Conservation (phyloP, 2,797 vertebrate species). For the Pelochelys cantorii region DNA sequence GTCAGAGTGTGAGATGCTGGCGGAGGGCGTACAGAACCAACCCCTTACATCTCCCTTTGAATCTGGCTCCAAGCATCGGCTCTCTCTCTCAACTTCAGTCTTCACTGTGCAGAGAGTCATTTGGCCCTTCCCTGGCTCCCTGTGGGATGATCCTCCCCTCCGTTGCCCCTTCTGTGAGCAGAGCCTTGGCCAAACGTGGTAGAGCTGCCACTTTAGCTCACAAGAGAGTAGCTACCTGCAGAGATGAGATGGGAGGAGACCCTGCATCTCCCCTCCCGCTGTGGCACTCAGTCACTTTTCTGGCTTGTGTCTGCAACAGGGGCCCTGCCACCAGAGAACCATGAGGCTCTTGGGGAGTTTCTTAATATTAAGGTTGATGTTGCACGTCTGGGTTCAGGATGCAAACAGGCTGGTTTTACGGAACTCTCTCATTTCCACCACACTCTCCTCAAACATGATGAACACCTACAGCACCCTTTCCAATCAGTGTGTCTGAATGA, state of each 20-base stretch:
- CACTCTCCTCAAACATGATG: constrained; percentile 24
- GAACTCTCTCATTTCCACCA: constrained; percentile 52
- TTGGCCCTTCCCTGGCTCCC: not conserved
- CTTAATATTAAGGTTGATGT: not conserved
- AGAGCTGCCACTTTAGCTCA: not conserved
- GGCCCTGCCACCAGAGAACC: not conserved
- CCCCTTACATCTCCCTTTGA: not conserved
- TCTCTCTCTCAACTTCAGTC: not conserved
- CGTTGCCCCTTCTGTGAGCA: not conserved
- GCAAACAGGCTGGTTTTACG: not conserved
- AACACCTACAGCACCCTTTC: constrained; percentile 39
- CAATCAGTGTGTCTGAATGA: constrained; percentile 68
- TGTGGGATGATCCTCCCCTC: not conserved
- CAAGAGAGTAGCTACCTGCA: not conserved
- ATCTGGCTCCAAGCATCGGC: not conserved
- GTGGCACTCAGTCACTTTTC: not conserved
- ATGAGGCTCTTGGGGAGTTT: not conserved
- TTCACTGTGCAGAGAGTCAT: not conserved
- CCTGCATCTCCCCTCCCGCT: not conserved
- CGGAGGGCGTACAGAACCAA: not conserved
- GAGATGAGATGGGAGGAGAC: not conserved
- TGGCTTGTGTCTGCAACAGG: fast-evolving
- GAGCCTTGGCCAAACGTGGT: not conserved
- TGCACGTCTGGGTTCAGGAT: constrained; percentile 10
- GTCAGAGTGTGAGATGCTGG: not conserved